Evolutionary conservation across 2,113 vertebrate genomes (phyloP).

Genomic region (Calidris pugnax): DNA sequence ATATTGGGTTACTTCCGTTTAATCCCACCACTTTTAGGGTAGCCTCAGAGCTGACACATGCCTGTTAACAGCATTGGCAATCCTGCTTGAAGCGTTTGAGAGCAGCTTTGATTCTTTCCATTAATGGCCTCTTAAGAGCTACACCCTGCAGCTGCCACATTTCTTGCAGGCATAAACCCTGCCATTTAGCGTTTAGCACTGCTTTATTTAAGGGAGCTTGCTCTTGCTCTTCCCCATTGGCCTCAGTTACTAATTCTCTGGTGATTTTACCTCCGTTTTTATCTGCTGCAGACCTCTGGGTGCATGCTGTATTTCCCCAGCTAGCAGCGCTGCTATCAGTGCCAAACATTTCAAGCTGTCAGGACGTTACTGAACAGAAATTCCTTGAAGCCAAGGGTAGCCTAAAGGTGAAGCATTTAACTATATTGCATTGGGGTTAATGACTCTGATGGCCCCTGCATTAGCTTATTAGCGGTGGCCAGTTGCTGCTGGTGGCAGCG

Average conservation of each 20-base stretch:
- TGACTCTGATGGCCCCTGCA: not conserved
- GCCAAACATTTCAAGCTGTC: constrained; percentile 36
- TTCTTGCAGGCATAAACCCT: constrained; percentile 11
- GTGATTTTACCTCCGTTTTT: constrained; percentile 25
- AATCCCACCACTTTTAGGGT: not conserved
- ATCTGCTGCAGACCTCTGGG: not conserved
- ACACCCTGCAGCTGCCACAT: constrained; percentile 7
- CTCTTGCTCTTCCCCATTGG: not conserved
- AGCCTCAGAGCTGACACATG: not conserved
- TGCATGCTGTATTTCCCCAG: not conserved
- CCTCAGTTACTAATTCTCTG: not conserved
- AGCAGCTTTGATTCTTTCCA: constrained; percentile 32
- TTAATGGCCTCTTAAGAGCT: constrained; percentile 1
- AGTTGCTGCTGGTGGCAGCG: not conserved
- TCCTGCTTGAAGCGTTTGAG: not conserved
- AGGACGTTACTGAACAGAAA: not conserved
- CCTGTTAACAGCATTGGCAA: not conserved
- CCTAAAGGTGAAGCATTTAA: constrained; percentile 35
- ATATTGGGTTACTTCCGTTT: not conserved
- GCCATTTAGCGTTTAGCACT: not conserved
- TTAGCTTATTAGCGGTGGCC: not conserved
- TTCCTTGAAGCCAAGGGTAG: constrained; percentile 13
- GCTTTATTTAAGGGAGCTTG: not conserved
- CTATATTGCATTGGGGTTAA: constrained; percentile 12
- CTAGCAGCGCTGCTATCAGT: not conserved